phyloP scores from a whole-genome alignment of 2,797 vertebrate genomes.

The Anolis apletophallus region DNA sequence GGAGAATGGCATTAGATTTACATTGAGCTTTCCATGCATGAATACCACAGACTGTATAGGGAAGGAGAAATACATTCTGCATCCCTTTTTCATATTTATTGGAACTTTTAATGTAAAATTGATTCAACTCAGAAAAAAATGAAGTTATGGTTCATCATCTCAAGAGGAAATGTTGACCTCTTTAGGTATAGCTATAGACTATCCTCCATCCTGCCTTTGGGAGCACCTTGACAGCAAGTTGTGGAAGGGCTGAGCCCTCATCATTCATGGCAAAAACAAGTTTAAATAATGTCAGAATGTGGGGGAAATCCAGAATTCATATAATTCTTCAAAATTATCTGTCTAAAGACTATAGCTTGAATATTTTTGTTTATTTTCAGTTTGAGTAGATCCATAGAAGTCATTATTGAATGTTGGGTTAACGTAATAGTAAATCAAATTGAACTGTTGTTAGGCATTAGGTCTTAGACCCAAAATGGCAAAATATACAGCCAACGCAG shows the following conservation, averaged over 20 bases:
- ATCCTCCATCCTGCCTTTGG: background rate
- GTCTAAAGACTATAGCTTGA: background rate
- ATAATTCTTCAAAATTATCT: background rate
- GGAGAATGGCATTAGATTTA: conserved; percentile 21
- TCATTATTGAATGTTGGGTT: no score
- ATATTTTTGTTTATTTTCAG: no score
- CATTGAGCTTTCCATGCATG: conserved; percentile 14
- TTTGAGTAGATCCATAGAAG: no score
- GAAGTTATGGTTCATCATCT: background rate
- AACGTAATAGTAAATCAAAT: no score
- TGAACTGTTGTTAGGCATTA: background rate
- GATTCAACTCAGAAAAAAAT: background rate
- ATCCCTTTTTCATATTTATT: conserved; percentile 21
- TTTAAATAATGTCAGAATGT: background rate
- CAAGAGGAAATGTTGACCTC: background rate
- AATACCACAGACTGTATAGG: background rate
- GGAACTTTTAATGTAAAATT: conserved; percentile 6
- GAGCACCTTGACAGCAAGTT: background rate
- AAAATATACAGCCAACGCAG: background rate
- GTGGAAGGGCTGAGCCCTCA: background rate
- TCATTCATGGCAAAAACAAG: background rate
- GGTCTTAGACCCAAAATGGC: background rate
- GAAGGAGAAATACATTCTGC: background rate
- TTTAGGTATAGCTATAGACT: no score
- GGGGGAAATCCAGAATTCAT: background rate